phyloP scores from a whole-genome alignment of 2,113 vertebrate genomes.

The Neodontobutis hainanensis region DNA sequence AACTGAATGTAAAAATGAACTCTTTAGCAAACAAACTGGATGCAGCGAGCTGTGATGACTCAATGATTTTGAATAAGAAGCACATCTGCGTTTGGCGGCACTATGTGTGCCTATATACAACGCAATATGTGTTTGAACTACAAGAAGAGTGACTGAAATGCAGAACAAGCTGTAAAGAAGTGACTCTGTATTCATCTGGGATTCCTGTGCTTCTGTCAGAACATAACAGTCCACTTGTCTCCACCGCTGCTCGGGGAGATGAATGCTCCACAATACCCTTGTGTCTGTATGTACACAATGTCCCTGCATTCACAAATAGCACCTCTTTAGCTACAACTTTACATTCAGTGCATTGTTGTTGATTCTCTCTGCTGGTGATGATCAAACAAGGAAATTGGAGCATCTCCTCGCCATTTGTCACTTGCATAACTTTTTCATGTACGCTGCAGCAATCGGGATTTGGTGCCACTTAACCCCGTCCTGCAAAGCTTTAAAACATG shows the following conservation, averaged over 20 bases:
- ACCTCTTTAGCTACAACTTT: not conserved
- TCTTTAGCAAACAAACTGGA: slow-evolving; percentile 25
- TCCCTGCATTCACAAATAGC: slow-evolving; percentile 4
- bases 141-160: slow-evolving; percentile 36
- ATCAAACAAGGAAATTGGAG: not conserved
- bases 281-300: slow-evolving; percentile 19
- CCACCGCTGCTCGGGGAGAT: slow-evolving; percentile 27
- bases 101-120: not conserved
- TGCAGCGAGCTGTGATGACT: slow-evolving; percentile 8
- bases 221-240: slow-evolving; percentile 52
- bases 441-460: slow-evolving; percentile 41
- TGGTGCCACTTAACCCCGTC: slow-evolving; percentile 43
- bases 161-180: slow-evolving; percentile 24
- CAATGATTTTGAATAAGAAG: not conserved
- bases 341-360: not conserved
- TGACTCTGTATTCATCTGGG: slow-evolving; percentile 25
- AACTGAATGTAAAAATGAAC: slow-evolving; percentile 15
- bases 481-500: slow-evolving; percentile 46
- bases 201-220: slow-evolving; percentile 40
- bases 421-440: slow-evolving; percentile 13
- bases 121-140: slow-evolving; percentile 12
- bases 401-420: slow-evolving; percentile 10
- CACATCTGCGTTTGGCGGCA: not conserved
- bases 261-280: slow-evolving; percentile 1
- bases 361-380: slow-evolving; percentile 3